Evolutionary conservation across 2,888 invertebrate genomes (phyloP).

Genomic region (Cryptocephalus moraei): DNA sequence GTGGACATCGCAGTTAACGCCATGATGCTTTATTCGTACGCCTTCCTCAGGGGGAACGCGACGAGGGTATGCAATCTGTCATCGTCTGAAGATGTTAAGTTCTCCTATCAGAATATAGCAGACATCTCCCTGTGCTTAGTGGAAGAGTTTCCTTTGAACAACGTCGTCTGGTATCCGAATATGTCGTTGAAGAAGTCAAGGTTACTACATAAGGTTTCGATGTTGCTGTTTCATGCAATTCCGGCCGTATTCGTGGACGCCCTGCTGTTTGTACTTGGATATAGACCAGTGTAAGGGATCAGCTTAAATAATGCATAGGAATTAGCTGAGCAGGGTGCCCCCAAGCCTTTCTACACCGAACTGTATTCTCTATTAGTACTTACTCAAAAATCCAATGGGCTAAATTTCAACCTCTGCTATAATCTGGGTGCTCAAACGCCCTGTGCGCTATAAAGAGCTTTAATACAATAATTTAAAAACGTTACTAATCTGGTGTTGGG

Average conservation of each 20-base stretch:
- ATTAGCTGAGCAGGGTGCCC: too few species aligned
- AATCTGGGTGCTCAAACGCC: too few species aligned
- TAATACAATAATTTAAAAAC: too few species aligned
- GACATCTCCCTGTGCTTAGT: constrained; percentile 59
- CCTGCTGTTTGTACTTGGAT: constrained; percentile 60
- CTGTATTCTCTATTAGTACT: too few species aligned
- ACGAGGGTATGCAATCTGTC: not conserved
- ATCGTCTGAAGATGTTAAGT: not conserved
- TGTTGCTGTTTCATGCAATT: constrained; percentile 65
- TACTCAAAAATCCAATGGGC: too few species aligned
- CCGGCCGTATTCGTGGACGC: constrained; percentile 77
- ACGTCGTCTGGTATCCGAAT: constrained; percentile 77
- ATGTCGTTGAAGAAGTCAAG: constrained; percentile 65
- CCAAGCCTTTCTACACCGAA: too few species aligned
- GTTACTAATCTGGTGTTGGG: too few species aligned
- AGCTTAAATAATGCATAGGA: too few species aligned
- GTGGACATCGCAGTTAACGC: constrained; percentile 77
- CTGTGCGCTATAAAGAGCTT: too few species aligned
- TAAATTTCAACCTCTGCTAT: too few species aligned
- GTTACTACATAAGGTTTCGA: constrained; percentile 56
- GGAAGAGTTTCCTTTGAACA: constrained; percentile 71
- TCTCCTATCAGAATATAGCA: constrained; percentile 65
- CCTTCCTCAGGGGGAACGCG: too few species aligned
- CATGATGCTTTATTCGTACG: constrained; percentile 40
- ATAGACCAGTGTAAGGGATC: constrained; percentile 67